These are phyloP conservation scores for Saturnia japonica DNA, from an alignment of 2,888 invertebrate species.

Conservation along the genomic window DNA sequence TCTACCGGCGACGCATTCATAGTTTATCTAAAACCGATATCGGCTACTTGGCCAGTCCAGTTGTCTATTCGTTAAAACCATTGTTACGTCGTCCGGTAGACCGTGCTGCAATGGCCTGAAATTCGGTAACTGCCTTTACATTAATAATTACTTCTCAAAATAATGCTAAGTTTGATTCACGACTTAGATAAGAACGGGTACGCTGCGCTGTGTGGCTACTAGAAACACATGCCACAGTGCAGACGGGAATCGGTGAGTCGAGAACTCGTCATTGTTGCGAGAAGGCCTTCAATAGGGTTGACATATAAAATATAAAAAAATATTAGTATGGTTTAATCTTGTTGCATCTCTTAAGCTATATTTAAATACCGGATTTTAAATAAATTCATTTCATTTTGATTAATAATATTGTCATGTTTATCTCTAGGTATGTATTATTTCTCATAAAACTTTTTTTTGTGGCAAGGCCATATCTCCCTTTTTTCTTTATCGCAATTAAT, in stretches of 20 bases:
- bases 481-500: too few species aligned
- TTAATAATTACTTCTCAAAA: conserved; percentile 82
- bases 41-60: conserved; percentile 72
- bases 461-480: too few species aligned
- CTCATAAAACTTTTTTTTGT: too few species aligned
- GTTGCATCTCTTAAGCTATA: neutral
- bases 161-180: conserved; percentile 78
- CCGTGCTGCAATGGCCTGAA: conserved; percentile 54
- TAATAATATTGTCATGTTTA: neutral
- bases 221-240: conserved; percentile 28
- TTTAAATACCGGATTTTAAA: neutral
- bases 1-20: conserved; percentile 70
- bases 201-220: conserved; percentile 50
- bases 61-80: conserved; percentile 77
- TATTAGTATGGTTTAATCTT: too few species aligned
- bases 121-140: conserved; percentile 77
- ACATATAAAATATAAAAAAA: too few species aligned
- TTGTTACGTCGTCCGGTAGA: conserved; percentile 50
- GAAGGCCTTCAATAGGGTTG: neutral
- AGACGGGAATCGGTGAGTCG: conserved; percentile 15
- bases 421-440: too few species aligned
- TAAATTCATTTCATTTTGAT: neutral
- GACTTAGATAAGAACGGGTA: conserved; percentile 61
- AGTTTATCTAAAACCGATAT: conserved; percentile 69
- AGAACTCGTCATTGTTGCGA: neutral